Conservation (phyloP, 1,140 invertebrate species). For the Aleiodes sp. region DNA sequence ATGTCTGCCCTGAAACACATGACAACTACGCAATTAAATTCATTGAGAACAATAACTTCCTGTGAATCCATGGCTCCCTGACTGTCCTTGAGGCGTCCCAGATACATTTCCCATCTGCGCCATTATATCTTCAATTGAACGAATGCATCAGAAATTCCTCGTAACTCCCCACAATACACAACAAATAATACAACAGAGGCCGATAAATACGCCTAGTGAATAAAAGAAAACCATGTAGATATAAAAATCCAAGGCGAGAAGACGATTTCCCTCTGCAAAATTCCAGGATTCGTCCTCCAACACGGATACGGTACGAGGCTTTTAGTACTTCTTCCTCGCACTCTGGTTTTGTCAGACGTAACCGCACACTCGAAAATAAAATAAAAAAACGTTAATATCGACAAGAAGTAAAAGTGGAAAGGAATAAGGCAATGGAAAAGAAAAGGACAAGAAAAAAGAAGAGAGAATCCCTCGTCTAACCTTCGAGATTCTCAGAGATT, state of each 20-base stretch:
- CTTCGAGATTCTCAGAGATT: conserved; percentile 35
- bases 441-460: conserved; percentile 21
- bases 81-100: conserved; percentile 1
- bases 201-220: neutral
- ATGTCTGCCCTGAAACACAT: too few species aligned
- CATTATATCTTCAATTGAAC: neutral
- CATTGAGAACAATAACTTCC: too few species aligned
- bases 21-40: too few species aligned
- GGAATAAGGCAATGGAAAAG: too few species aligned
- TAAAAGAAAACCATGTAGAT: neutral
- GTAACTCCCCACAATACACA: neutral
- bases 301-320: neutral
- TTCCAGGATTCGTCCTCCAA: conserved; percentile 35
- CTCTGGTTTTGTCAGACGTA: neutral
- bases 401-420: conserved; percentile 8
- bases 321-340: neutral
- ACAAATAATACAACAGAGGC: neutral
- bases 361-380: too few species aligned
- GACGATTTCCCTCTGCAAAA: conserved; percentile 22
- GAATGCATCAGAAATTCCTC: neutral
- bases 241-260: neutral
- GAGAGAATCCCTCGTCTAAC: conserved; percentile 18
- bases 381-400: conserved; percentile 2
- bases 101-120: neutral
- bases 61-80: neutral